Evolutionary conservation across 2,888 invertebrate genomes (phyloP).

Genomic region (Tipula confusa): DNA sequence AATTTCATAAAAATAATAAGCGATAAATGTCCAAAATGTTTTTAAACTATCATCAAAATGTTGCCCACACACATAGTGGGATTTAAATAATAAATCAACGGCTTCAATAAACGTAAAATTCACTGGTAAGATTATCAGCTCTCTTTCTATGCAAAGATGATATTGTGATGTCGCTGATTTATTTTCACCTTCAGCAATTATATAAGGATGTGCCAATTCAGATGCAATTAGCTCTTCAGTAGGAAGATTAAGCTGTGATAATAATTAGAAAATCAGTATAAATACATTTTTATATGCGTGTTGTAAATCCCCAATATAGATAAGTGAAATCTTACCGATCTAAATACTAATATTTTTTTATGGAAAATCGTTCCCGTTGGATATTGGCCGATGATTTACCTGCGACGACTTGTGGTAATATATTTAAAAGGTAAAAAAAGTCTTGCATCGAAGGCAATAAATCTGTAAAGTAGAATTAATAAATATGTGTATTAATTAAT

Average conservation of each 20-base stretch:
- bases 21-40: conserved; percentile 15
- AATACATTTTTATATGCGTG: not conserved
- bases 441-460: too few relatives aligned
- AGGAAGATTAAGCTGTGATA: not conserved
- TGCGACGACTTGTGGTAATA: not conserved
- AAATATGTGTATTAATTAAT: not conserved
- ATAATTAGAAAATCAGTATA: not conserved
- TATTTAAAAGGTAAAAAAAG: not conserved
- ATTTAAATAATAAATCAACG: not conserved
- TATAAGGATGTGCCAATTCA: not conserved
- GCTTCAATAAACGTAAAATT: not conserved
- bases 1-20: not conserved
- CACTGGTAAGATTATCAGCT: not conserved
- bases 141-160: not conserved
- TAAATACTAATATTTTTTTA: not conserved
- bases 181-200: not conserved
- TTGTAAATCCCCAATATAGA: not conserved
- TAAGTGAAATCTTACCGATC: not conserved
- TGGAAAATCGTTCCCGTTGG: not conserved
- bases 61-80: not conserved
- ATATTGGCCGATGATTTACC: conserved; percentile 13
- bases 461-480: conserved; percentile 8
- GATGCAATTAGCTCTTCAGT: not conserved
- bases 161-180: not conserved
- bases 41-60: not conserved